phyloP scores from a whole-genome alignment of 2,113 vertebrate species.

The Baryphthengus martii region DNA sequence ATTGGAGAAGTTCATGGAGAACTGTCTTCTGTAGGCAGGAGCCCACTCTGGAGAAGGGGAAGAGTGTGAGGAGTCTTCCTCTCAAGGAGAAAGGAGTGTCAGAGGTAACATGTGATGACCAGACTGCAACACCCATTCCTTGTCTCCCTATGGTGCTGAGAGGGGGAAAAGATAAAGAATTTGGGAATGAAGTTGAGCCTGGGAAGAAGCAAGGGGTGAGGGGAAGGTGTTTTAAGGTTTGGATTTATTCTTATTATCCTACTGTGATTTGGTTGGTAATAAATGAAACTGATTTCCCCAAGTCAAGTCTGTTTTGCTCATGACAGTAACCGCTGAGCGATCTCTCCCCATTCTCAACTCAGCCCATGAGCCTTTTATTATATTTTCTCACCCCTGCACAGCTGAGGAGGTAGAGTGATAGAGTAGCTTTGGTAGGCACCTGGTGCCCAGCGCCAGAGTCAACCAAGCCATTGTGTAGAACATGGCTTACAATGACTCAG shows the following conservation, averaged over 20 bases:
- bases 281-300: too few species aligned
- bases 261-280: too few species aligned
- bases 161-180: background rate
- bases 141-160: accelerated
- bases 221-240: background rate
- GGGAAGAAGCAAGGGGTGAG: too few species aligned
- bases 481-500: background rate
- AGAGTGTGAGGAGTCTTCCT: too few species aligned
- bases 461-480: background rate
- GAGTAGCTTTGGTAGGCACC: background rate
- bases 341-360: background rate
- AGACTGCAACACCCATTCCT: too few species aligned
- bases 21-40: too few species aligned
- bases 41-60: too few species aligned
- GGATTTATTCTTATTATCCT: background rate
- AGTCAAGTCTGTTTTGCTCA: too few species aligned
- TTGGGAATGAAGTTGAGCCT: background rate
- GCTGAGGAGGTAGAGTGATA: background rate
- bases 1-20: too few species aligned
- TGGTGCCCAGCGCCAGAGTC: background rate
- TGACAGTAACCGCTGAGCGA: background rate
- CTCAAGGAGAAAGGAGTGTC: too few species aligned
- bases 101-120: background rate
- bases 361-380: background rate
- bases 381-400: background rate